A percentile compares a stretch with the other conserved stretches of the same genome.
Evolutionary conservation across 53 echinoderm and acorn worm genomes (phyloP).

Genomic region (Crossaster papposus): DNA sequence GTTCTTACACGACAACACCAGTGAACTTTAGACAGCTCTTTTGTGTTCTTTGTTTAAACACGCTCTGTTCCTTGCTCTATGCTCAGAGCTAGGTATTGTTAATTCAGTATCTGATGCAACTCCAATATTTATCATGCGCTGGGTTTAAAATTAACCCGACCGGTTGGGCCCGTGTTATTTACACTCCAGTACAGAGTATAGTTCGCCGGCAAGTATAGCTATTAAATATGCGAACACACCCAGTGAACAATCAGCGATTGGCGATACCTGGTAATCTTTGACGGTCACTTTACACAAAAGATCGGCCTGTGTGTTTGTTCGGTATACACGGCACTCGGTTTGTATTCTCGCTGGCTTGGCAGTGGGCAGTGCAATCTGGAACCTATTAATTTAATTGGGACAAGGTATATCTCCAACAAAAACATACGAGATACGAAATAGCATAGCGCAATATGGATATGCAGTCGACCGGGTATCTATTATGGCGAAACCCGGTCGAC

Average conservation of each 20-base stretch:
- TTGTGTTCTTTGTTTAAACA: background rate
- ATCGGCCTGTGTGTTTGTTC: background rate
- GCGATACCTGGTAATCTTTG: too few relatives aligned
- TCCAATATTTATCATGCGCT: background rate
- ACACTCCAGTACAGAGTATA: background rate
- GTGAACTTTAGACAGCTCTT: background rate
- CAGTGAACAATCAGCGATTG: background rate
- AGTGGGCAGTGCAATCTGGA: conserved; percentile 14
- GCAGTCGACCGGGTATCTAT: background rate
- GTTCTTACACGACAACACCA: background rate
- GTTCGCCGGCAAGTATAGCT: background rate
- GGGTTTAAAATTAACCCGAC: background rate
- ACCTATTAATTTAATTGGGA: conserved; percentile 2
- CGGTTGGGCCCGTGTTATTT: background rate
- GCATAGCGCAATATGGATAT: background rate
- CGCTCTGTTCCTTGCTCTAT: too few relatives aligned
- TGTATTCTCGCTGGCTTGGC: background rate
- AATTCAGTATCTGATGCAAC: background rate
- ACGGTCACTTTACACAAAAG: background rate
- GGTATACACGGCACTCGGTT: background rate
- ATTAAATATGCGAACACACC: background rate
- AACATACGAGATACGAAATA: background rate
- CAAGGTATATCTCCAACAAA: background rate
- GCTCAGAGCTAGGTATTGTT: background rate
- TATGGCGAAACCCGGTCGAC: background rate